A percentile compares a stretch with the other conserved stretches of the same genome.
These are phyloP conservation scores for Gymnocypris eckloni DNA, from an alignment of 2,797 vertebrate genomes.

Conservation along the genomic window DNA sequence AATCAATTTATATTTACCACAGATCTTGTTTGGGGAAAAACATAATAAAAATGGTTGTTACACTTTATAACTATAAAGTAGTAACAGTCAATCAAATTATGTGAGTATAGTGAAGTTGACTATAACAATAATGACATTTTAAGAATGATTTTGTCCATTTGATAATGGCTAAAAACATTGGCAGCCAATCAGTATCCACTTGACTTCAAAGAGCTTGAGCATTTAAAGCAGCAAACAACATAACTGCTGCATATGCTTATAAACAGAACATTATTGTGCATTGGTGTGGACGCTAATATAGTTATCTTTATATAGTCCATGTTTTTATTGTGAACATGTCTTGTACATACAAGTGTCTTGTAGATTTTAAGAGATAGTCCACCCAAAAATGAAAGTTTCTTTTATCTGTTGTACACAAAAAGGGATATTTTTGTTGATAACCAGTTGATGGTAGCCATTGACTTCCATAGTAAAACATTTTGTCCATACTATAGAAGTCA, in stretches of 20 bases:
- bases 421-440: too few relatives aligned
- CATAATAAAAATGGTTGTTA: background rate
- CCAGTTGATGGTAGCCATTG: too few relatives aligned
- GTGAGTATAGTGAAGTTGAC: background rate
- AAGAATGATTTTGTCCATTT: background rate
- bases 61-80: background rate
- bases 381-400: too few relatives aligned
- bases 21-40: background rate
- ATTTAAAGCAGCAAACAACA: background rate
- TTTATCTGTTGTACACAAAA: too few relatives aligned
- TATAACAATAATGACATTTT: background rate
- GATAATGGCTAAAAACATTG: background rate
- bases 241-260: too few relatives aligned
- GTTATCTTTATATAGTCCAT: too few relatives aligned
- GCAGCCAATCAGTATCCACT: background rate
- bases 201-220: background rate
- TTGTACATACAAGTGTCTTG: background rate
- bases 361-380: background rate
- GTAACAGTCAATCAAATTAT: background rate
- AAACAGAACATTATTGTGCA: background rate
- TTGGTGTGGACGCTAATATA: background rate
- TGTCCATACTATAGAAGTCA: too few relatives aligned
- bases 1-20: background rate
- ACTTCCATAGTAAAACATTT: too few relatives aligned
- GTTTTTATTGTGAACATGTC: too few relatives aligned